Percentiles rank a stretch among this genome's conserved stretches.
These are phyloP conservation scores for Drosophila hydei DNA, from an alignment of 1,140 invertebrate species.

Conservation along the genomic window DNA sequence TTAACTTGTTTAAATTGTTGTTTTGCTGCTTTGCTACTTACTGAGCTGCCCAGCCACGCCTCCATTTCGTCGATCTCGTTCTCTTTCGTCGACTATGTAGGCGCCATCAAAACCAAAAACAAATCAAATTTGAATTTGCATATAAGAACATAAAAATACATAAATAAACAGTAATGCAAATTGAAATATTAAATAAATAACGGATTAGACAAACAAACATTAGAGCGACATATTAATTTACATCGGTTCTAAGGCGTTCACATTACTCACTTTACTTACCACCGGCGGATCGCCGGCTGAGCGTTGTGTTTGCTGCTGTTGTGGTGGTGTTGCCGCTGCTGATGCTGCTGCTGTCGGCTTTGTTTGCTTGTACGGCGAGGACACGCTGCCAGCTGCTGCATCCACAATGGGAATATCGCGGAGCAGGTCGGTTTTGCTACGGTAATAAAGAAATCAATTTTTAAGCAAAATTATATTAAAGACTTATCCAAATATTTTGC, in stretches of 20 bases:
- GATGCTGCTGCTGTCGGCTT: constrained; percentile 16
- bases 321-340: constrained; percentile 21
- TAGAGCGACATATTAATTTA: constrained; percentile 65
- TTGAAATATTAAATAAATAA: constrained; percentile 39
- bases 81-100: constrained; percentile 88
- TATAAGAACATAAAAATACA: constrained; percentile 44
- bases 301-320: constrained; percentile 35
- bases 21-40: constrained; percentile 83
- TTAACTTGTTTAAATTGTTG: constrained; percentile 21
- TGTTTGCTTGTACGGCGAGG: constrained; percentile 67
- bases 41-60: constrained; percentile 91
- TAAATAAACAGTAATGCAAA: constrained; percentile 30
- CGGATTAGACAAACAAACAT: constrained; percentile 43
- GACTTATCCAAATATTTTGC: neutral
- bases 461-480: neutral
- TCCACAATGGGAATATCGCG: constrained; percentile 79
- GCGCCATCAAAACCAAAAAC: constrained; percentile 42
- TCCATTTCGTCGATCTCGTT: constrained; percentile 97
- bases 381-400: constrained; percentile 73
- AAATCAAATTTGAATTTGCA: constrained; percentile 61
- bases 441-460: neutral
- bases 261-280: constrained; percentile 83
- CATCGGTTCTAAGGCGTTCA: constrained; percentile 33
- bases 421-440: constrained; percentile 73
- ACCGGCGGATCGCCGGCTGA: constrained; percentile 74